Evolutionary conservation across 2,888 invertebrate genomes (phyloP).

Genomic region (Cyclophora albipunctata): DNA sequence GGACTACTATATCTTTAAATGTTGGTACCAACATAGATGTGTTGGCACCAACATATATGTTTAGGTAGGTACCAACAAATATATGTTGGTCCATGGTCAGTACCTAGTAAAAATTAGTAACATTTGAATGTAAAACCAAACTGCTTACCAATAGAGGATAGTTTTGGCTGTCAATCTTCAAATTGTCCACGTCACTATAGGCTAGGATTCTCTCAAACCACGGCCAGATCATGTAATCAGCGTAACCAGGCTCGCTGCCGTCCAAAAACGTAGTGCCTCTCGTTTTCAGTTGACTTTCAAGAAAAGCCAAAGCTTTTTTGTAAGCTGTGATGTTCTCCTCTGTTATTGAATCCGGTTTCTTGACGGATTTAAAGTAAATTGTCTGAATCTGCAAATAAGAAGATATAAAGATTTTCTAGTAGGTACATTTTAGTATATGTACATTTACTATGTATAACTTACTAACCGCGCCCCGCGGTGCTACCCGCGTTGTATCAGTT

Average conservation of each 20-base stretch:
- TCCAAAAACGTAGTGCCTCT: constrained; percentile 78
- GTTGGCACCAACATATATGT: no score
- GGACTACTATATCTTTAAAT: no score
- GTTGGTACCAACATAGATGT: no score
- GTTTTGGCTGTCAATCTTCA: constrained; percentile 69
- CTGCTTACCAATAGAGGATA: constrained; percentile 57
- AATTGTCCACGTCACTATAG: constrained; percentile 55
- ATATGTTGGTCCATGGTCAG: no score
- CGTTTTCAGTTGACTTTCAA: constrained; percentile 77
- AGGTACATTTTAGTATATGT: no score
- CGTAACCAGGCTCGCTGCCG: constrained; percentile 82
- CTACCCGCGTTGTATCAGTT: no score
- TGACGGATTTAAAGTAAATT: constrained; percentile 35
- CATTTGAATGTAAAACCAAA: no score
- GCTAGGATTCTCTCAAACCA: constrained; percentile 82
- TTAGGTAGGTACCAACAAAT: no score
- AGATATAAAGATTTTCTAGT: neutral
- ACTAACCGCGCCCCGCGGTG: no score
- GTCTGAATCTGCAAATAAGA: constrained; percentile 35
- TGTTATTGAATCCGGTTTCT: constrained; percentile 35
- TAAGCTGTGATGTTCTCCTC: constrained; percentile 35
- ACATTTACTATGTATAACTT: no score
- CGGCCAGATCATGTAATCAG: constrained; percentile 91
- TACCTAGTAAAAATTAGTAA: no score
- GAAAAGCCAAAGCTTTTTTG: constrained; percentile 67